A percentile compares a stretch with the other conserved stretches of the same genome.
phyloP scores from a whole-genome alignment of 1,140 invertebrate species.

The Orussus abietinus region DNA sequence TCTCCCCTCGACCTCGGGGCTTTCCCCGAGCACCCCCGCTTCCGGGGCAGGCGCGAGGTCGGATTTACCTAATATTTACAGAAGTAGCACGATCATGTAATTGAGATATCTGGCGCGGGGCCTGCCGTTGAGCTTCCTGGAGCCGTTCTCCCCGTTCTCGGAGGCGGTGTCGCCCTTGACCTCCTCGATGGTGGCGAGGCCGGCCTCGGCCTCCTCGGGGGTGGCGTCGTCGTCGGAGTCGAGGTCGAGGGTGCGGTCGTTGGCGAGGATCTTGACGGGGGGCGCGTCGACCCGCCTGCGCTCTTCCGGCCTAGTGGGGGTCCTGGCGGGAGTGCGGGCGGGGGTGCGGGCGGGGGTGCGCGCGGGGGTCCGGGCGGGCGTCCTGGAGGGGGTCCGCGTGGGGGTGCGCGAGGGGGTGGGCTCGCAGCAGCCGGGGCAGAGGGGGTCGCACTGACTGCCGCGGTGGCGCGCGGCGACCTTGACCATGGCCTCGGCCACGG shows the following conservation, averaged over 20 bases:
- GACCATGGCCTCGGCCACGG: no score
- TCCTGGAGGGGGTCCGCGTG: no score
- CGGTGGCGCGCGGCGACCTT: not conserved
- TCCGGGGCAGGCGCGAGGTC: no score
- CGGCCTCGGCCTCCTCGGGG: constrained; percentile 16
- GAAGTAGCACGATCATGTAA: constrained; percentile 46
- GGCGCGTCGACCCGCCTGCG: constrained; percentile 26
- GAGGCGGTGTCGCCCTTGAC: constrained; percentile 39
- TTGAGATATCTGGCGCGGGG: constrained; percentile 40
- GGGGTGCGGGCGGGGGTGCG: no score
- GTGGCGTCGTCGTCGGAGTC: constrained; percentile 35
- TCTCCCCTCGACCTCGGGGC: no score
- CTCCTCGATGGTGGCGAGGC: constrained; percentile 46
- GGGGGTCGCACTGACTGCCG: no score
- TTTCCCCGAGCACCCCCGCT: no score
- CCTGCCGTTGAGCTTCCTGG: constrained; percentile 21
- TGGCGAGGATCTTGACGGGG: constrained; percentile 43
- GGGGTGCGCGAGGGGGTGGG: no score
- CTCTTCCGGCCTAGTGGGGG: constrained; percentile 4
- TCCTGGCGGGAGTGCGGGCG: not conserved
- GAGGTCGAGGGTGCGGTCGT: constrained; percentile 34
- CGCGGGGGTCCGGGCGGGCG: no score
- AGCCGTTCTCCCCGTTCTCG: constrained; percentile 37
- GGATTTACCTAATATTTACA: constrained; percentile 36
- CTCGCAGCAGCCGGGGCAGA: no score